phyloP scores from a whole-genome alignment of 2,888 invertebrate genomes.

The Oeneis ivallda region DNA sequence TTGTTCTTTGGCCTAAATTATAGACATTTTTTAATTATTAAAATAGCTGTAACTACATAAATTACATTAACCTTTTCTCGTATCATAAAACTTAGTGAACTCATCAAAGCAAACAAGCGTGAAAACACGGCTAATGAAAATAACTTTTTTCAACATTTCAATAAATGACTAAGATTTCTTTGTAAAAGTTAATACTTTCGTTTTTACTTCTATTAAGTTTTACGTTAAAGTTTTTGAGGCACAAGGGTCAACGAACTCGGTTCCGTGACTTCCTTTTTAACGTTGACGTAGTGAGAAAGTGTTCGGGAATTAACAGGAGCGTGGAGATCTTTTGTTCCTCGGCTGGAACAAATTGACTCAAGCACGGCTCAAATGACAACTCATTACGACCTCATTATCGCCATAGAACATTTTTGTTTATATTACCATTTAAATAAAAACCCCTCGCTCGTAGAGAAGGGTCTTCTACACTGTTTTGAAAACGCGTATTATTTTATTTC shows the following conservation, averaged over 20 bases:
- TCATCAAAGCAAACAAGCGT: slow-evolving; percentile 3
- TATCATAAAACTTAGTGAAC: background rate
- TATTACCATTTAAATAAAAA: slow-evolving; percentile 47
- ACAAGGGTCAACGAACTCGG: slow-evolving; percentile 61
- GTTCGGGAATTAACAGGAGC: slow-evolving; percentile 69
- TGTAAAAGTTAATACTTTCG: slow-evolving; percentile 9
- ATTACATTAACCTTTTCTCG: slow-evolving; percentile 9
- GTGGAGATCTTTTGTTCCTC: slow-evolving; percentile 67
- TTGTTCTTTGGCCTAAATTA: slow-evolving; percentile 14
- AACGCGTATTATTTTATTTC: background rate
- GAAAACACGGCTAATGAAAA: slow-evolving; percentile 12
- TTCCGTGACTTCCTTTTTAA: slow-evolving; percentile 78
- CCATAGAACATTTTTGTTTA: slow-evolving; percentile 62
- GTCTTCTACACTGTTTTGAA: background rate
- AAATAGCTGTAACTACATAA: slow-evolving; percentile 7
- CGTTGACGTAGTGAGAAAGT: slow-evolving; percentile 67
- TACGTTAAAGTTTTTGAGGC: slow-evolving; percentile 37
- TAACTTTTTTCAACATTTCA: slow-evolving; percentile 3
- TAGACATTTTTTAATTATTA: background rate
- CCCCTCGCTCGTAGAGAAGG: background rate
- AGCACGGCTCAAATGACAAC: slow-evolving; percentile 37
- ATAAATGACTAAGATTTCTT: slow-evolving; percentile 12
- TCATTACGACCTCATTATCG: slow-evolving; percentile 55
- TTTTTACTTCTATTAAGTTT: slow-evolving; percentile 15
- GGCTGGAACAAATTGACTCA: slow-evolving; percentile 53